Conservation (phyloP, 2,888 invertebrate genomes). For the Apodemia zela region DNA sequence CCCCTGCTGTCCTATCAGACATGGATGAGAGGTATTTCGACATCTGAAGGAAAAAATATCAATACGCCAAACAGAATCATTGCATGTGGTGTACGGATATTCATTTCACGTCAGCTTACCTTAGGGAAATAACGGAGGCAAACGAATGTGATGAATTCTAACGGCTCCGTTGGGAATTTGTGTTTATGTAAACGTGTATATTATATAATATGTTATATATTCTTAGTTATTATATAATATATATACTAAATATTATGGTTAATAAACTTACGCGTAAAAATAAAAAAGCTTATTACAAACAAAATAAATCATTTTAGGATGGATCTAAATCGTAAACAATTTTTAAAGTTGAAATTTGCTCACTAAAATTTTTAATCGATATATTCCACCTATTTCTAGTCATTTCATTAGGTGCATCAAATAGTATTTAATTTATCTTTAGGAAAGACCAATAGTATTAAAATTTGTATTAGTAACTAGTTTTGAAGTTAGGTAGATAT, state of each 20-base stretch:
- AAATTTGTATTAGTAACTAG: constrained; percentile 33
- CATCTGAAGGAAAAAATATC: constrained; percentile 5
- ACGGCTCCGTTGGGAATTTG: background rate
- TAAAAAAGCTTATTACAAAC: background rate
- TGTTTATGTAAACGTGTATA: background rate
- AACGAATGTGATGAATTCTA: constrained; percentile 5
- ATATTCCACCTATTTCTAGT: constrained; percentile 41
- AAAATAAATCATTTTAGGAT: background rate
- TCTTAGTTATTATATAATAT: background rate
- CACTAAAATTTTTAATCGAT: constrained; percentile 33
- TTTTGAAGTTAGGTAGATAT: constrained; percentile 43
- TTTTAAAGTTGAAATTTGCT: constrained; percentile 52
- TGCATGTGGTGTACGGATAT: constrained; percentile 1
- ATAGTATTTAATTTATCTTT: constrained; percentile 48
- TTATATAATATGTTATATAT: constrained; percentile 7
- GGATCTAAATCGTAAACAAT: constrained; percentile 22
- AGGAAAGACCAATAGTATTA: constrained; percentile 72
- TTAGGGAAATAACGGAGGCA: constrained; percentile 5
- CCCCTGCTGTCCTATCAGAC: constrained; percentile 1
- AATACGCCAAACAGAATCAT: constrained; percentile 5
- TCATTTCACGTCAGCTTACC: constrained; percentile 5
- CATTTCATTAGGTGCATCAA: constrained; percentile 52
- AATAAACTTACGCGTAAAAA: background rate
- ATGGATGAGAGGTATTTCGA: background rate
- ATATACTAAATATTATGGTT: background rate